Evolutionary conservation across 2,797 vertebrate species (phyloP), one percentile per base, ranked within the genome.

Genomic region (Phoxinus dragarum): DNA sequence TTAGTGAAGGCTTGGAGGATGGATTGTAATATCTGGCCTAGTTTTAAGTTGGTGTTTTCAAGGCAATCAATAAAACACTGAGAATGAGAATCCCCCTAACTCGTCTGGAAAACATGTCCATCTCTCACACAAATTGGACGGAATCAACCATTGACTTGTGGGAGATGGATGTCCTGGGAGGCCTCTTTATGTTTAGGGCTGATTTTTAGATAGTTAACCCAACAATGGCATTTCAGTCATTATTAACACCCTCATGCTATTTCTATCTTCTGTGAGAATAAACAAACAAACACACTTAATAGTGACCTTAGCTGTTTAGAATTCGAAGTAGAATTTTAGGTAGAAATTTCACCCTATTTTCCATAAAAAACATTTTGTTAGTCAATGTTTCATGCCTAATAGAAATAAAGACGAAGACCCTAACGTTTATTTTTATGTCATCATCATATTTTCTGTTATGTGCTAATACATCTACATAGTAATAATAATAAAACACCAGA

Each of bases 1-100:
- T 78, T 56, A 54, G 36, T 76, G 64, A 71, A 78, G 64, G n/a
- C 49, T 71, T 44, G 38, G 75, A 78, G 9, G 66, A 84, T 84
- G 66, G 67, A 79, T 71, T 31, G n/a, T 19, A 79, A 84, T 76
- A 76, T 67, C 73, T 76, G 66, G 52, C 75, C 67, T 61, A 79
- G 66, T 42, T 84, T 69, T 78, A 40, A 34, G 52, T 11, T 59
- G 21, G 21, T 61, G 38, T 49, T 84, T 79, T 69, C 52, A 47
- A 71, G 47, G 66, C 64, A 71, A 47, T 84, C 83, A 78, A 79
- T 84, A 72, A 19, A 49, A 44, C 11, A 56, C 23, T 34, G 47
- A 69, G n/a, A 68, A 76, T 68, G 73, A 56, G 36, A 66, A 68
- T 21, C 72, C 19, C 3, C 17, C 54, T 73, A 40, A 56, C 66